Conservation (phyloP, 2,113 vertebrate genomes). For the Lagopus muta region DNA sequence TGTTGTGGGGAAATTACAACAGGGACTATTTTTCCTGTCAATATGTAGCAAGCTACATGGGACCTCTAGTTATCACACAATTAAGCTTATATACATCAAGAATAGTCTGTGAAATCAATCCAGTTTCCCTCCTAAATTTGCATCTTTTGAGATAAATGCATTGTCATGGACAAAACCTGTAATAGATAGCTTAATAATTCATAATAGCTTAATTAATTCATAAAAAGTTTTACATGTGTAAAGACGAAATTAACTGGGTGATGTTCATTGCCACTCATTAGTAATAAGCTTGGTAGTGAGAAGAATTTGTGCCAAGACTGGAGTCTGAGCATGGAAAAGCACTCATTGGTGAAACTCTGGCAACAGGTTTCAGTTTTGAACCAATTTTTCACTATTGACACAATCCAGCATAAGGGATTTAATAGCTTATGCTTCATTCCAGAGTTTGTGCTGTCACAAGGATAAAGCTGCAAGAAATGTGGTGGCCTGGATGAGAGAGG, state of each 20-base stretch:
- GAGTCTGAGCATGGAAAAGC: background rate
- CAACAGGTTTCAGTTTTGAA: background rate
- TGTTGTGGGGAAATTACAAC: background rate
- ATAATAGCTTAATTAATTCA: background rate
- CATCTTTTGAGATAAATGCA: background rate
- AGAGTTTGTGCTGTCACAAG: background rate
- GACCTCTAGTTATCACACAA: background rate
- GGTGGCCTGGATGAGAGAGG: background rate
- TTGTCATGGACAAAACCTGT: background rate
- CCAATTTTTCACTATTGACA: background rate
- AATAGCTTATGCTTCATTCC: background rate
- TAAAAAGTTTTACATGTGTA: background rate
- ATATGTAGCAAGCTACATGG: background rate
- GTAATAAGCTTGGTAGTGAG: background rate
- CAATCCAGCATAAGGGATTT: background rate
- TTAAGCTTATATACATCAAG: background rate
- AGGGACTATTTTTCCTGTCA: background rate
- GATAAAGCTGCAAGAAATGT: background rate
- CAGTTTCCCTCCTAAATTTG: background rate
- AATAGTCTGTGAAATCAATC: background rate
- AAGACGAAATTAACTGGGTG: background rate
- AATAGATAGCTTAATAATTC: background rate
- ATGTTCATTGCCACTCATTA: background rate
- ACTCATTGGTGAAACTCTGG: background rate
- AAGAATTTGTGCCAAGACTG: background rate